phyloP scores from a whole-genome alignment of 2,113 vertebrate genomes.

The Gambusia holbrooki region DNA sequence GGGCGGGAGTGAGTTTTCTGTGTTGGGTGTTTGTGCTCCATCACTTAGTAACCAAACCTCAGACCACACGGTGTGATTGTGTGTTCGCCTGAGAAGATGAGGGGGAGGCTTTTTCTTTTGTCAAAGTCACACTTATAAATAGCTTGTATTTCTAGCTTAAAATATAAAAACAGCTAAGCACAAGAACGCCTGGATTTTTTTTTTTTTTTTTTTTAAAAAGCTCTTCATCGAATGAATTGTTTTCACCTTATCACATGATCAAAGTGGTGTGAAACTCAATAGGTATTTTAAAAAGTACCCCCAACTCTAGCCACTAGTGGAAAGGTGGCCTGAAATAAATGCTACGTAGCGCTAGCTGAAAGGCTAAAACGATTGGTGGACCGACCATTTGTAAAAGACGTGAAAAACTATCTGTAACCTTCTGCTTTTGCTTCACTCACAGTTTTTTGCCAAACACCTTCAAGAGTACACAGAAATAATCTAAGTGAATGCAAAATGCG shows the following conservation, averaged over 20 bases:
- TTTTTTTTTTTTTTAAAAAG: not conserved
- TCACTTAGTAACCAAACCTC: constrained; percentile 69
- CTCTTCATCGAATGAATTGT: constrained; percentile 2
- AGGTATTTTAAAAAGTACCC: not conserved
- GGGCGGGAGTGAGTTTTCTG: constrained; percentile 27
- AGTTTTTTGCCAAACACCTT: too few species aligned
- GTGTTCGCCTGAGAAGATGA: constrained; percentile 18
- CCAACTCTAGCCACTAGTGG: not conserved
- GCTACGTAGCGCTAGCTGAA: too few species aligned
- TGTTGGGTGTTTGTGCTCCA: constrained; percentile 49
- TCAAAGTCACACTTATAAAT: constrained; percentile 58
- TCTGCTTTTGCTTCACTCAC: too few species aligned
- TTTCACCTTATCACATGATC: constrained; percentile 8
- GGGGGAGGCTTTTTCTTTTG: constrained; percentile 7
- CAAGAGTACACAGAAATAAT: too few species aligned
- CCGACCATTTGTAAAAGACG: too few species aligned
- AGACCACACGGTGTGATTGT: constrained; percentile 64
- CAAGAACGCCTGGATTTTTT: not conserved
- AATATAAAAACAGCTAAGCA: constrained; percentile 23
- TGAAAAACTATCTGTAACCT: too few species aligned
- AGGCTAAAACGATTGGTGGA: too few species aligned
- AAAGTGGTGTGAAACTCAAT: not conserved
- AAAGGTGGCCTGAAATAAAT: not conserved
- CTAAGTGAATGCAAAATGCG: too few species aligned
- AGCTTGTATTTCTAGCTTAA: constrained; percentile 19